phyloP scores from a whole-genome alignment of 92 coral and sea anemone species.

The Epizoanthus stellaris region DNA sequence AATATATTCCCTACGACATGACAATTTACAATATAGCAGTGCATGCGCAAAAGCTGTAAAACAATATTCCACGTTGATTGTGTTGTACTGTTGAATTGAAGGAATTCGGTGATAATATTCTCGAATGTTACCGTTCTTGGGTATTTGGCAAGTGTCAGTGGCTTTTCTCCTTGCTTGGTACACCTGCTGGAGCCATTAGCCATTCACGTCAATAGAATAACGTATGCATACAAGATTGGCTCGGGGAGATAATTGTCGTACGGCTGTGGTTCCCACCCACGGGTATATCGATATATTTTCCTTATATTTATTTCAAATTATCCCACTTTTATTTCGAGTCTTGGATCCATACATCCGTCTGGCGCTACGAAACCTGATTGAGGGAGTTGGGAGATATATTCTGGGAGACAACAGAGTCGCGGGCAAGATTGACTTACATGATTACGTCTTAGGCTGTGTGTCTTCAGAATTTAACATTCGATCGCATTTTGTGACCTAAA shows the following conservation, averaged over 20 bases:
- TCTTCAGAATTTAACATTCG: too few relatives aligned
- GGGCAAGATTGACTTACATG: neutral
- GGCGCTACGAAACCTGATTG: neutral
- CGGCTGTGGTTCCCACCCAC: constrained; percentile 7
- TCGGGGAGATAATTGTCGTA: neutral
- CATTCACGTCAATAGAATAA: constrained; percentile 49
- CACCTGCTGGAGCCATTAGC: constrained; percentile 45
- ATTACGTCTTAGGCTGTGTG: too few relatives aligned
- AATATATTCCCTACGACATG: too few relatives aligned
- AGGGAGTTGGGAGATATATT: neutral
- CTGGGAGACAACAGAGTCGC: neutral
- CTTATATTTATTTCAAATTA: neutral
- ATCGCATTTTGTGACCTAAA: too few relatives aligned
- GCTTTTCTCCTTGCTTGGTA: too few relatives aligned
- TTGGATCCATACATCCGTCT: neutral
- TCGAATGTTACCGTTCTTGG: too few relatives aligned
- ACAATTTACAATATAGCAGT: too few relatives aligned
- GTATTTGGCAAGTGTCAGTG: too few relatives aligned
- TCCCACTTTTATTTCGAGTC: neutral
- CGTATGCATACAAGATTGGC: constrained; percentile 68
- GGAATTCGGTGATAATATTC: too few relatives aligned
- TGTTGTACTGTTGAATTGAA: too few relatives aligned
- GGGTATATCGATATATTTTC: neutral
- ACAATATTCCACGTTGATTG: too few relatives aligned
- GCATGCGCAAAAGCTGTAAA: too few relatives aligned